Percentiles rank a stretch among this genome's conserved stretches.
Evolutionary conservation across 2,888 invertebrate genomes (phyloP).

Genomic region (Pantelozetes paolii): DNA sequence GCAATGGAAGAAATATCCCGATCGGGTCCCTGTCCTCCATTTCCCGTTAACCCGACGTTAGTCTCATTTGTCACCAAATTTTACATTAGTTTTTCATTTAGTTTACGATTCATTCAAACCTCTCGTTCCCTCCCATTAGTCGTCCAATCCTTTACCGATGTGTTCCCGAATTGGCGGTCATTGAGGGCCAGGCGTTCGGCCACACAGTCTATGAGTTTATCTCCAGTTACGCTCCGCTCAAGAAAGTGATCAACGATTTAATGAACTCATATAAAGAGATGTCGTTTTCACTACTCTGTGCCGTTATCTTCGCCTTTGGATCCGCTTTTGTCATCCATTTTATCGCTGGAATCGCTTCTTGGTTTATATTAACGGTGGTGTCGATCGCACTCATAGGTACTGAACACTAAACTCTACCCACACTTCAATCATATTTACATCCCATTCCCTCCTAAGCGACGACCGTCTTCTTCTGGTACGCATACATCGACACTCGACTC

Average conservation of each 20-base stretch:
- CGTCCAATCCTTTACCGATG: slow-evolving; percentile 78
- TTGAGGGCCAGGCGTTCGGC: slow-evolving; percentile 60
- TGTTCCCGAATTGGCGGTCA: slow-evolving; percentile 63
- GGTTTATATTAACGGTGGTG: slow-evolving; percentile 78
- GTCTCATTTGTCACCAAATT: slow-evolving; percentile 25
- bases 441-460: slow-evolving; percentile 53
- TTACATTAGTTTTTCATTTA: not conserved
- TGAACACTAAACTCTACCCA: slow-evolving; percentile 51
- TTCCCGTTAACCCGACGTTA: slow-evolving; percentile 72
- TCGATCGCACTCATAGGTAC: slow-evolving; percentile 65
- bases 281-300: slow-evolving; percentile 69
- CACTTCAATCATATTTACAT: not conserved
- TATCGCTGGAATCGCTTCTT: slow-evolving; percentile 75
- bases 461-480: slow-evolving; percentile 80
- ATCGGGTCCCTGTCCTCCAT: slow-evolving; percentile 71
- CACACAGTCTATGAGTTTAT: slow-evolving; percentile 72
- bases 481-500: slow-evolving; percentile 65
- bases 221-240: slow-evolving; percentile 81
- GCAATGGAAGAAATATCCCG: no score
- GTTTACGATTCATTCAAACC: not conserved
- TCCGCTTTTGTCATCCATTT: slow-evolving; percentile 78
- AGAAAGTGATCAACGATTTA: slow-evolving; percentile 80
- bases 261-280: slow-evolving; percentile 84
- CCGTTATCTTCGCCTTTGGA: slow-evolving; percentile 75
- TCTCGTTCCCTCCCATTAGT: slow-evolving; percentile 54